Percentiles rank a stretch among this genome's conserved stretches.
These are phyloP conservation scores for Ephydatia muelleri DNA, from an alignment of 37 sponge, comb jelly and placozoan species.

Conservation along the genomic window DNA sequence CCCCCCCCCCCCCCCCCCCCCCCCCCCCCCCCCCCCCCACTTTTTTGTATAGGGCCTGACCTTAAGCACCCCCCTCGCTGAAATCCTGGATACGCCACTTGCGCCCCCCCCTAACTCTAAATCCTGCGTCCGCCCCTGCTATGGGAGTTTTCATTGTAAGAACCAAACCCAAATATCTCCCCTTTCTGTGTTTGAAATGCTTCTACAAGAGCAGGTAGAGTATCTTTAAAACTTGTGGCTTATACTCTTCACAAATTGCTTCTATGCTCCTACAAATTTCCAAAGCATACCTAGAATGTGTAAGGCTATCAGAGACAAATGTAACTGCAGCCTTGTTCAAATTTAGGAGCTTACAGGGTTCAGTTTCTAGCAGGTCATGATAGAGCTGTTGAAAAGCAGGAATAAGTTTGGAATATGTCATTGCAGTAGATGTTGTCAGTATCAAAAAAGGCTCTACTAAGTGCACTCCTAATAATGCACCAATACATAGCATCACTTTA, in stretches of 20 bases:
- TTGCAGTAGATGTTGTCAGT: neutral
- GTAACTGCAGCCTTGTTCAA: neutral
- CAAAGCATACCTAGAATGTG: neutral
- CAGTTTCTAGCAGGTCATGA: neutral
- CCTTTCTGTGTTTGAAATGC: neutral
- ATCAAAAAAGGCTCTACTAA: neutral
- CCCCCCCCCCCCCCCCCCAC: too few species aligned
- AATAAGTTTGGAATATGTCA: neutral
- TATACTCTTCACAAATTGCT: neutral
- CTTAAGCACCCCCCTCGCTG: too few species aligned
- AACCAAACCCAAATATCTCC: constrained; percentile 1
- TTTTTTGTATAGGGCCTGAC: too few species aligned
- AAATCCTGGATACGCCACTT: too few species aligned
- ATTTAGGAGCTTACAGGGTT: neutral
- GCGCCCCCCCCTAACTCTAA: too few species aligned
- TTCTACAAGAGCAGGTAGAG: neutral
- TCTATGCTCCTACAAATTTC: neutral
- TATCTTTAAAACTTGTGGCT: neutral
- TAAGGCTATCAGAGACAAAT: neutral
- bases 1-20: too few species aligned
- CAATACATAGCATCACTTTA: neutral
- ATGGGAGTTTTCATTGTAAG: neutral
- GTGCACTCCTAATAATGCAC: neutral
- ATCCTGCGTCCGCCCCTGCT: too few species aligned
- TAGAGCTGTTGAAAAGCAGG: neutral